Base-by-base conservation (phyloP, 2,113 vertebrate species). In the Gymnorhina tibicen region DNA sequence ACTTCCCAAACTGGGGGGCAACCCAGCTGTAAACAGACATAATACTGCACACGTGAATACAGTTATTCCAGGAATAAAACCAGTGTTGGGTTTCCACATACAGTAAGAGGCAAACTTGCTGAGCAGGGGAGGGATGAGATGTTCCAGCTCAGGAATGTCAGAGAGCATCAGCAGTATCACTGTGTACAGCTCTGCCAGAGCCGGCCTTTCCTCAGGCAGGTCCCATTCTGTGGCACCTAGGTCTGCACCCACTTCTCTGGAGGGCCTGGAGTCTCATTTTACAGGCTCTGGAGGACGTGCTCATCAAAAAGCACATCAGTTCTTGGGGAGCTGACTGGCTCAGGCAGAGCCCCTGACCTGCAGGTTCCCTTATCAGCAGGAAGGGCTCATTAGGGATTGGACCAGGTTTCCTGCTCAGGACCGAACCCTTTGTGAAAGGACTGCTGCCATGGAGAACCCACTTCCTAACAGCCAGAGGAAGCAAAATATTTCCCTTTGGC, bases 381-480 rank as follows among this genome's bases (percentile, higher is more conserved):
- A 97, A 98, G 96, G 86, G 90, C 95, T 94, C 96, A 47, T 95
- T 90, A 97, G 81, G 91, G 94, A 97, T 96, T 7, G 69, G 84
- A 94, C 68, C 58, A 76, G 47, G 95, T 69, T 98, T 98, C 98
- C 98, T 97, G 97, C 37, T 53, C 92, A 75, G 90, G 94, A 93
- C 83, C 56, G 2, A 95, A 92, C 39, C 66, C 75, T 96, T 95
- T 98, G 90, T 90, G 79, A 75, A 93, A 64, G 66, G 60, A 59
- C 9, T 60, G 94, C 89, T 80, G 80, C 95, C 74, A 94, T 82
- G 92, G 97, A 95, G 89, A 98, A 91, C 78, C 70, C 24, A 66
- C 80, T 98, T 98, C 98, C 98, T 96, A 96, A 95, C 85, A 79
- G 85, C 80, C 47, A 85, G 85, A 97, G 96, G 90, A 98, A 97